Percentiles rank a stretch among this genome's conserved stretches.
Evolutionary conservation across 1,140 invertebrate genomes (phyloP).

Genomic region (Listronotus bonariensis): DNA sequence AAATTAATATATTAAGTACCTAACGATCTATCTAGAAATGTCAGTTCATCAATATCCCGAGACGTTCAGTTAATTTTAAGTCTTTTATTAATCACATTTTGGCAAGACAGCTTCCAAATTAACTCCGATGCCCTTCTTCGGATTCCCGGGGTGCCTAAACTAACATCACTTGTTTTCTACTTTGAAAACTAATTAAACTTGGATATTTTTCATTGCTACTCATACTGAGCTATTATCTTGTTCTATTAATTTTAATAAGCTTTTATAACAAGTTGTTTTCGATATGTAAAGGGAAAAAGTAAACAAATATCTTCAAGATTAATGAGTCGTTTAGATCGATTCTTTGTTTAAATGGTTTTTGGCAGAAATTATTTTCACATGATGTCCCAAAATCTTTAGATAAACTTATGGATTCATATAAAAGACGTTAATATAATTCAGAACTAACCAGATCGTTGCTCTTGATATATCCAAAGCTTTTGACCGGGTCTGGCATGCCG

Average conservation of each 20-base stretch:
- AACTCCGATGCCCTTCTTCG: constrained; percentile 44
- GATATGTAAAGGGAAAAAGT: constrained; percentile 3
- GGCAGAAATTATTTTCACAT: too few relatives aligned
- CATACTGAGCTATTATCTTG: constrained; percentile 46
- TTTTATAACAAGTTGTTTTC: constrained; percentile 24
- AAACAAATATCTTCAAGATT: too few relatives aligned
- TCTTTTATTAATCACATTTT: constrained; percentile 50
- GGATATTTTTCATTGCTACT: constrained; percentile 44
- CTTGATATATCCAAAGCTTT: too few relatives aligned
- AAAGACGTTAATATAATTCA: too few relatives aligned
- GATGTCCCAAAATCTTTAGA: too few relatives aligned
- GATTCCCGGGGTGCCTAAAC: constrained; percentile 48
- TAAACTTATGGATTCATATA: too few relatives aligned
- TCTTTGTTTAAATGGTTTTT: too few relatives aligned
- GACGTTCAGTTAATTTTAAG: constrained; percentile 33
- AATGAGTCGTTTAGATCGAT: too few relatives aligned
- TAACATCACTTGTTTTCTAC: constrained; percentile 47
- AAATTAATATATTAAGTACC: constrained; percentile 28
- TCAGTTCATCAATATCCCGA: constrained; percentile 24
- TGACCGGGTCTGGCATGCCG: too few relatives aligned
- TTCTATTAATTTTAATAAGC: constrained; percentile 50
- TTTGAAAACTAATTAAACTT: constrained; percentile 27
- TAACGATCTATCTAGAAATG: constrained; percentile 22
- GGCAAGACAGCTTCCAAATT: constrained; percentile 48
- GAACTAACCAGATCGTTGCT: too few relatives aligned